Percentiles rank a stretch among this genome's conserved stretches.
Conservation (phyloP, 1,140 invertebrate species). For the Gyrodactylus salaris region DNA sequence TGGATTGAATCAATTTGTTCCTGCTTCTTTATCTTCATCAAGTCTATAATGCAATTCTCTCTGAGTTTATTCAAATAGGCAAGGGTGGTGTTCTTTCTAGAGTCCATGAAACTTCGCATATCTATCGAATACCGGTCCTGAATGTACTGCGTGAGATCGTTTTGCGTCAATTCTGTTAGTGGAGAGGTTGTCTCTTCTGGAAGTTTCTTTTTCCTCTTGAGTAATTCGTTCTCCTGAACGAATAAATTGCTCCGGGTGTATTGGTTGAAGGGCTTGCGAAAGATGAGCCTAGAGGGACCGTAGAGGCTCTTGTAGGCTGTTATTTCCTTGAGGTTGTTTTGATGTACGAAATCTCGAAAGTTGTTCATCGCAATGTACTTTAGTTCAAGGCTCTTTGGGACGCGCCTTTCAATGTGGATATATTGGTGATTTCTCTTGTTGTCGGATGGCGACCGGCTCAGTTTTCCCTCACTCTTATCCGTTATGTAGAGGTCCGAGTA, state of each 20-base stretch:
- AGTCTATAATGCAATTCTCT: not conserved
- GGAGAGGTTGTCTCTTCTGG: not conserved
- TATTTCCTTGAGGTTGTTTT: not conserved
- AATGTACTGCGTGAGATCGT: not conserved
- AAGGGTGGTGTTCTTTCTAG: not conserved
- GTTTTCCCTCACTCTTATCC: not conserved
- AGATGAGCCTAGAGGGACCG: not conserved
- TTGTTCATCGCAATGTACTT: not conserved
- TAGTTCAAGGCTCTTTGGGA: too few species aligned
- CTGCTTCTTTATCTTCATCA: not conserved
- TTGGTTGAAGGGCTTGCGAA: not conserved
- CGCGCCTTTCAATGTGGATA: not conserved
- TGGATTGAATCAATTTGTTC: not conserved
- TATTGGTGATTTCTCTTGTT: not conserved
- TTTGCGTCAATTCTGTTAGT: not conserved
- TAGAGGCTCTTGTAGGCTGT: not conserved
- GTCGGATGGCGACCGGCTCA: not conserved
- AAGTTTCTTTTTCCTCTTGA: not conserved
- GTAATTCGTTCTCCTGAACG: not conserved
- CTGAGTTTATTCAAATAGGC: not conserved
- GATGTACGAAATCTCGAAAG: not conserved
- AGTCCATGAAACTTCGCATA: not conserved
- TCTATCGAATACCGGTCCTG: not conserved
- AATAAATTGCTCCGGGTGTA: not conserved
- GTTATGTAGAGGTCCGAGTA: not conserved